phyloP scores from a whole-genome alignment of 1,140 invertebrate species.

The Drosophila rhopaloa region DNA sequence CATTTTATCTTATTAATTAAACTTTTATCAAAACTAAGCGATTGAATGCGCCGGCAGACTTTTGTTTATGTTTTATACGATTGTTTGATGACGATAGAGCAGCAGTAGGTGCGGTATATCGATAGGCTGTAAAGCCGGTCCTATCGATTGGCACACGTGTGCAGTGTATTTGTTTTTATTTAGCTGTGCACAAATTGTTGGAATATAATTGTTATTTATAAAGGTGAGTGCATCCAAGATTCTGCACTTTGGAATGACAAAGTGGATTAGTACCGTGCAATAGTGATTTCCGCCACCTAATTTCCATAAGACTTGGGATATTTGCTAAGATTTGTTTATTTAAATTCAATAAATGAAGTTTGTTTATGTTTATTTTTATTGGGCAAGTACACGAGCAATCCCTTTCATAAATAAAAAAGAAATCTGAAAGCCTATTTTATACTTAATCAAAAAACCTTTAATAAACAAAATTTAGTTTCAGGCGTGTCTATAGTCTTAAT shows the following conservation, averaged over 20 bases:
- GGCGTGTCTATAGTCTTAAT: too few species aligned
- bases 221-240: background rate
- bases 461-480: too few species aligned
- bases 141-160: constrained; percentile 13
- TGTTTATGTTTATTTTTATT: background rate
- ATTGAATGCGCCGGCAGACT: constrained; percentile 22
- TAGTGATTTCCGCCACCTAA: background rate
- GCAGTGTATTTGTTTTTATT: constrained; percentile 9
- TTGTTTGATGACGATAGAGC: constrained; percentile 22
- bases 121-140: constrained; percentile 23
- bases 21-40: constrained; percentile 18
- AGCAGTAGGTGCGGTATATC: constrained; percentile 8
- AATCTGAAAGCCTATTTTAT: background rate
- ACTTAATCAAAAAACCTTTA: background rate
- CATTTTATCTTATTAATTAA: constrained; percentile 86
- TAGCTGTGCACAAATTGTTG: constrained; percentile 1
- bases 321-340: background rate
- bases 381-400: background rate
- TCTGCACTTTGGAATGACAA: background rate
- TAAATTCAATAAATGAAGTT: background rate
- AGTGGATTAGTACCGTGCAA: background rate
- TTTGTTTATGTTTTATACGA: constrained; percentile 68
- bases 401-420: background rate
- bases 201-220: background rate
- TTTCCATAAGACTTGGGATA: background rate